Evolutionary conservation across 2,888 invertebrate genomes (phyloP).

Genomic region (Mallateleia sp.): DNA sequence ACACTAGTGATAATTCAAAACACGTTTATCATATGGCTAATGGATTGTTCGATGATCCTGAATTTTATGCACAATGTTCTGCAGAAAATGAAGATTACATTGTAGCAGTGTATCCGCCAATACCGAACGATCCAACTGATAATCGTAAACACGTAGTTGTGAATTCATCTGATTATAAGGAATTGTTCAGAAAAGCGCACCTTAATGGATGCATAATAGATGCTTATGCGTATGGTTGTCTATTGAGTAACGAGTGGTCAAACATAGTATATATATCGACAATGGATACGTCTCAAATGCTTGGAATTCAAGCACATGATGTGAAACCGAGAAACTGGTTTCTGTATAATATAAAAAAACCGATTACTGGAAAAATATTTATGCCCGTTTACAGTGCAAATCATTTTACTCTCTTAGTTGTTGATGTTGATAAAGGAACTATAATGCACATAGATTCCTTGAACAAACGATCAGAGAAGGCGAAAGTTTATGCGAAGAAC

Average conservation of each 20-base stretch:
- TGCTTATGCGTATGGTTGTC: neutral
- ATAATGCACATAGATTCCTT: neutral
- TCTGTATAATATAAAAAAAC: neutral
- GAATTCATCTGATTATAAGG: neutral
- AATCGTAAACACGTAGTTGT: neutral
- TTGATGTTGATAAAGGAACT: neutral
- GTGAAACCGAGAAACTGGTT: neutral
- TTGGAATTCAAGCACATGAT: neutral
- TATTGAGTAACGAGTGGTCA: neutral
- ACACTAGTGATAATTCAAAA: neutral
- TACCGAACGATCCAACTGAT: neutral
- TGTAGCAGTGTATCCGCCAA: neutral
- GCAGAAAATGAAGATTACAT: neutral
- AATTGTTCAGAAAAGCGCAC: neutral
- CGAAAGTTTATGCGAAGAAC: neutral
- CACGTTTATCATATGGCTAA: slow-evolving; percentile 7
- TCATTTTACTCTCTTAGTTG: neutral
- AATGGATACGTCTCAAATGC: neutral
- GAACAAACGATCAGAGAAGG: neutral
- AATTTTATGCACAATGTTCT: neutral
- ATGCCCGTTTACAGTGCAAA: neutral
- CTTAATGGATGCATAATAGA: neutral
- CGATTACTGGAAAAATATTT: neutral
- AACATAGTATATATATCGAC: neutral
- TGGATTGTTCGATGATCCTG: slow-evolving; percentile 30